Conservation (phyloP, 2,113 vertebrate species). For the Vulpes vulpes region DNA sequence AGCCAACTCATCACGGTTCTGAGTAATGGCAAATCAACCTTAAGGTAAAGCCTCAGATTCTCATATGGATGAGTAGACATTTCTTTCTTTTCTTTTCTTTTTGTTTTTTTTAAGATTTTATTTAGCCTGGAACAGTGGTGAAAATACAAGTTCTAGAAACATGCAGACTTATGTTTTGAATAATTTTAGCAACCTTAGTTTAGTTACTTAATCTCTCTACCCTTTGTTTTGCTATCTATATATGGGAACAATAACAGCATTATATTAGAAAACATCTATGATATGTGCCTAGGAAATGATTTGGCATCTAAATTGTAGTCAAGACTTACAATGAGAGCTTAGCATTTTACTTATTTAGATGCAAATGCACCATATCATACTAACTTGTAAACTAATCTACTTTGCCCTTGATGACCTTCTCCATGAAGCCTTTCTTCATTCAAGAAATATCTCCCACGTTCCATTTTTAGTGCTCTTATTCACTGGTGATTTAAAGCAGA, state of each 20-base stretch:
- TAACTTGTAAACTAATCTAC: neutral
- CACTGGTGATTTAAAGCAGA: neutral
- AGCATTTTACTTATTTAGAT: neutral
- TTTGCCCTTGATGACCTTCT: neutral
- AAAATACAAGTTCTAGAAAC: neutral
- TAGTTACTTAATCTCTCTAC: neutral
- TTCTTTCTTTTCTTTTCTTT: no score
- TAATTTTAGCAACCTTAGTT: neutral
- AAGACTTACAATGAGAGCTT: neutral
- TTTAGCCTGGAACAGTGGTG: no score
- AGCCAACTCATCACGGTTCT: neutral
- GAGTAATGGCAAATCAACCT: neutral
- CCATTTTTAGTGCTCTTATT: neutral
- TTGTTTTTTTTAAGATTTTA: no score
- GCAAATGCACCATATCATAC: neutral
- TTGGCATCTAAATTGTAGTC: neutral
- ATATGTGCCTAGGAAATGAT: neutral
- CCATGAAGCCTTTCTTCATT: neutral
- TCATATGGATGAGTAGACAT: neutral
- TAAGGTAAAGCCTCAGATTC: neutral
- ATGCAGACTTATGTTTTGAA: neutral
- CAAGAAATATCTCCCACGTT: neutral
- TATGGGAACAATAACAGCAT: neutral
- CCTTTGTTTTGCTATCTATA: neutral
- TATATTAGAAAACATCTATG: neutral